Evolutionary conservation across 2,888 invertebrate genomes (phyloP).

Genomic region (Phyllotreta cruciferae): DNA sequence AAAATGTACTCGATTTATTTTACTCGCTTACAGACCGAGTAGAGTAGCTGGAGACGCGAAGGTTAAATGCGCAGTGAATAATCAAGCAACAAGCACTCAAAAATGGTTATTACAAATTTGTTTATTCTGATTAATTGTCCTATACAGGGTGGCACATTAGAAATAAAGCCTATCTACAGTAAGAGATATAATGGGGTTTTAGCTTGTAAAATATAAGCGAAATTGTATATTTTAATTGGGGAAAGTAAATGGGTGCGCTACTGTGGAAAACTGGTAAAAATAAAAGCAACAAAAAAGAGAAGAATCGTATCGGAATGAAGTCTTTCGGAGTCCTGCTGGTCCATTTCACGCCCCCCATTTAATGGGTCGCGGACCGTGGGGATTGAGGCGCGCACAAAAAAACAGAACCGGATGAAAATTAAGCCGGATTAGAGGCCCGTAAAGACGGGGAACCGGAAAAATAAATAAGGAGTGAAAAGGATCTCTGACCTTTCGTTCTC

Average conservation of each 20-base stretch:
- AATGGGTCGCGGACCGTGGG: conserved; percentile 28
- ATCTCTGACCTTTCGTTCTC: conserved; percentile 5
- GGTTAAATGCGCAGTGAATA: no score
- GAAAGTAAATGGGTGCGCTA: background rate
- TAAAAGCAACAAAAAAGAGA: conserved; percentile 29
- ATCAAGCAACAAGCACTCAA: no score
- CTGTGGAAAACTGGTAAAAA: conserved; percentile 26
- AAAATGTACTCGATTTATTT: no score
- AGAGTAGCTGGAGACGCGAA: no score
- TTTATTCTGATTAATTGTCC: no score
- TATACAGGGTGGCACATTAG: no score
- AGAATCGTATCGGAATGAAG: conserved; percentile 22
- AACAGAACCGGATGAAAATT: conserved; percentile 56
- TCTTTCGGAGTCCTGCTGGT: conserved; percentile 48
- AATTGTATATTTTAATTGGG: background rate
- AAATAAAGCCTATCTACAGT: no score
- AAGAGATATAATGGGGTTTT: no score
- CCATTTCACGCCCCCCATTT: conserved; percentile 54
- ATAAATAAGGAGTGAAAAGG: conserved; percentile 54
- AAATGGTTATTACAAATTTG: no score
- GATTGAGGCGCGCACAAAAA: conserved; percentile 43
- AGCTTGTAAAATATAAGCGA: background rate
- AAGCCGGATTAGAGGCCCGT: conserved; percentile 57
- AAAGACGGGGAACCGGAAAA: conserved; percentile 59
- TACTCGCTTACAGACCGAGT: no score